phyloP scores from a whole-genome alignment of 2,113 vertebrate genomes.

The Holacanthus passer region DNA sequence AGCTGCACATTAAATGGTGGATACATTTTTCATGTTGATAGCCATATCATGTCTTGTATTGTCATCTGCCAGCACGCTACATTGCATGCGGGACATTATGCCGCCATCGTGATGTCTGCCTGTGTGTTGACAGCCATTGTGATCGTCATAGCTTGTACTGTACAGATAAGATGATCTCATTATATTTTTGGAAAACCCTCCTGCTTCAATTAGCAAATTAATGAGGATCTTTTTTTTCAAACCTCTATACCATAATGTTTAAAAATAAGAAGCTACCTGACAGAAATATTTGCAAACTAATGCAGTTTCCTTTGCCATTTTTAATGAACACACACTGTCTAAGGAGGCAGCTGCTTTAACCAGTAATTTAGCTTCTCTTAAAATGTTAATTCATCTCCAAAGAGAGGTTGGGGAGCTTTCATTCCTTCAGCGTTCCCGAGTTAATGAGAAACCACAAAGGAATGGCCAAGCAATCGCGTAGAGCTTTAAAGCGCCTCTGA shows the following conservation, averaged over 20 bases:
- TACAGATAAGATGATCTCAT: constrained; percentile 45
- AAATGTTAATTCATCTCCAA: constrained; percentile 42
- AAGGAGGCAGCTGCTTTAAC: constrained; percentile 3
- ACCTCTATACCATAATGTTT: constrained; percentile 10
- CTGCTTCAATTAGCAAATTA: constrained; percentile 40
- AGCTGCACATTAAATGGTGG: constrained; percentile 16
- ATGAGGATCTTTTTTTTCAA: constrained; percentile 8
- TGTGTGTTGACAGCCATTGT: constrained; percentile 30
- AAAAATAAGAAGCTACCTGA: neutral
- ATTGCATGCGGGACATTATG: constrained; percentile 20
- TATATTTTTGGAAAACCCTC: constrained; percentile 13
- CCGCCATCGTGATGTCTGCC: constrained; percentile 35
- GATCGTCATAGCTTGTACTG: constrained; percentile 34
- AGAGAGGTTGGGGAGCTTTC: constrained; percentile 23
- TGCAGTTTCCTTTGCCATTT: constrained; percentile 14
- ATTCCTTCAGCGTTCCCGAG: constrained; percentile 29
- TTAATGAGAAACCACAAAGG: constrained; percentile 69
- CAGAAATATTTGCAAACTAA: constrained; percentile 39
- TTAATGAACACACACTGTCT: constrained; percentile 11
- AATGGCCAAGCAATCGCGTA: constrained; percentile 47
- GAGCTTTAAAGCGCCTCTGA: constrained; percentile 36
- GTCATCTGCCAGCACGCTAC: constrained; percentile 26
- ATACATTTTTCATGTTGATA: constrained; percentile 11
- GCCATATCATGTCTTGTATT: constrained; percentile 11
- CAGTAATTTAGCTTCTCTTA: constrained; percentile 12